Conservation (phyloP, 2,113 vertebrate species). For the Rallus limicola region DNA sequence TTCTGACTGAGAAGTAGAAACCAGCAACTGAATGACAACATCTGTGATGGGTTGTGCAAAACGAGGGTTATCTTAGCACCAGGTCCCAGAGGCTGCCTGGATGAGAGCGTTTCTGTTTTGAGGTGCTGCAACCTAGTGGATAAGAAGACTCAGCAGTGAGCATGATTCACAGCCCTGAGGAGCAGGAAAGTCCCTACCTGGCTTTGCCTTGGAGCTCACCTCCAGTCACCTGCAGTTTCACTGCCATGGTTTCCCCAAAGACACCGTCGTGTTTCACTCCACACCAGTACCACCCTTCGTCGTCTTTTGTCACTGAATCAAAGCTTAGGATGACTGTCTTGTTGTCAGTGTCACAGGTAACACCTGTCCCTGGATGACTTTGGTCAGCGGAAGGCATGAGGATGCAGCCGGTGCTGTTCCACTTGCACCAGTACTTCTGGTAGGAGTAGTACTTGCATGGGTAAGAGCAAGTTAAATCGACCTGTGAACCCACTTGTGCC, state of each 20-base stretch:
- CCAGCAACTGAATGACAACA: fast-evolving
- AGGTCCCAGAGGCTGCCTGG: neutral
- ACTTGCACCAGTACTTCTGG: conserved; percentile 81
- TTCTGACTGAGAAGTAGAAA: neutral
- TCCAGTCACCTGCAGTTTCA: conserved; percentile 12
- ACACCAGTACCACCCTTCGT: conserved; percentile 82
- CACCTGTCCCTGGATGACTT: fast-evolving
- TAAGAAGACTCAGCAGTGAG: neutral
- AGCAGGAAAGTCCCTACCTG: too few species aligned
- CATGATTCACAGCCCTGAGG: fast-evolving
- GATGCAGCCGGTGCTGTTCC: conserved; percentile 25
- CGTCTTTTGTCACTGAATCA: neutral
- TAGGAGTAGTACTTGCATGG: conserved; percentile 61
- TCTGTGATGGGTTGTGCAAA: fast-evolving
- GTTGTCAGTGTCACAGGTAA: neutral
- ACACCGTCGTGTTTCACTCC: conserved; percentile 15
- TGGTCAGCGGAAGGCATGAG: neutral
- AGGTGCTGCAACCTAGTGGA: conserved; percentile 42
- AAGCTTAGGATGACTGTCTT: conserved; percentile 28
- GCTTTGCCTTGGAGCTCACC: neutral
- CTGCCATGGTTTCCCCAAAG: conserved; percentile 53
- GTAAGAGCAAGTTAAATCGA: conserved; percentile 62
- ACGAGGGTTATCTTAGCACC: neutral
- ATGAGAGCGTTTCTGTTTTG: neutral
- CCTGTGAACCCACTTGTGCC: neutral